phyloP scores from a whole-genome alignment of 2,797 vertebrate species.

The Siniperca obscura region DNA sequence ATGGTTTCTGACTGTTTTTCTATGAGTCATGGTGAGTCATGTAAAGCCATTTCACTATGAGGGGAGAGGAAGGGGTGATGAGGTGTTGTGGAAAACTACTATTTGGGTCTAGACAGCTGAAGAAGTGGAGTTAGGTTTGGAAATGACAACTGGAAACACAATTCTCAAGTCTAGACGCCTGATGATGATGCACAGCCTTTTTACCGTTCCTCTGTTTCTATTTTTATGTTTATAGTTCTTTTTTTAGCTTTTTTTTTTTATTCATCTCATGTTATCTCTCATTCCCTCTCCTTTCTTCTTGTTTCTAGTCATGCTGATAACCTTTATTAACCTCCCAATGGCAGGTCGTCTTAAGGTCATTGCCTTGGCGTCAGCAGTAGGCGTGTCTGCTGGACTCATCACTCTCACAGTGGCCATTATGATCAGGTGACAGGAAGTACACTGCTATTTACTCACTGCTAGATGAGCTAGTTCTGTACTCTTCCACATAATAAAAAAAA shows the following conservation, averaged over 20 bases:
- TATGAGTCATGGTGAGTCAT: conserved; percentile 81
- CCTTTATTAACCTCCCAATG: conserved; percentile 25
- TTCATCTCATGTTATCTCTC: neutral
- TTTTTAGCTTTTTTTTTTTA: conserved; percentile 54
- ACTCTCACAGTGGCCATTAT: conserved; percentile 86
- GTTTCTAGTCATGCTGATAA: conserved; percentile 28
- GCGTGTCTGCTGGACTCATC: conserved; percentile 86
- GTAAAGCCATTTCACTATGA: conserved; percentile 66
- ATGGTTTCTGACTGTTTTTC: conserved; percentile 69
- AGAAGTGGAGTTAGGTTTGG: conserved; percentile 73
- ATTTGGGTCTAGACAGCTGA: conserved; percentile 78
- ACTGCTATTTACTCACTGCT: neutral
- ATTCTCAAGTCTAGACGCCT: conserved; percentile 72
- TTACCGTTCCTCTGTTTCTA: conserved; percentile 57
- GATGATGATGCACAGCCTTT: conserved; percentile 58
- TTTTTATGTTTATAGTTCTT: conserved; percentile 53
- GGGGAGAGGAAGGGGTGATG: conserved; percentile 66
- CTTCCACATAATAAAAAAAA: neutral
- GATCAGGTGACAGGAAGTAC: conserved; percentile 82
- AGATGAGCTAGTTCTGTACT: neutral
- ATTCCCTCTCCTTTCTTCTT: neutral
- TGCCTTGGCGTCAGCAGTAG: conserved; percentile 85
- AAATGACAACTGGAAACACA: conserved; percentile 78
- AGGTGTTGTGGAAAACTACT: conserved; percentile 83
- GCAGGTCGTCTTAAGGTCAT: conserved; percentile 87